Conservation (phyloP, 1,140 invertebrate genomes). For the Pararge aegeria region DNA sequence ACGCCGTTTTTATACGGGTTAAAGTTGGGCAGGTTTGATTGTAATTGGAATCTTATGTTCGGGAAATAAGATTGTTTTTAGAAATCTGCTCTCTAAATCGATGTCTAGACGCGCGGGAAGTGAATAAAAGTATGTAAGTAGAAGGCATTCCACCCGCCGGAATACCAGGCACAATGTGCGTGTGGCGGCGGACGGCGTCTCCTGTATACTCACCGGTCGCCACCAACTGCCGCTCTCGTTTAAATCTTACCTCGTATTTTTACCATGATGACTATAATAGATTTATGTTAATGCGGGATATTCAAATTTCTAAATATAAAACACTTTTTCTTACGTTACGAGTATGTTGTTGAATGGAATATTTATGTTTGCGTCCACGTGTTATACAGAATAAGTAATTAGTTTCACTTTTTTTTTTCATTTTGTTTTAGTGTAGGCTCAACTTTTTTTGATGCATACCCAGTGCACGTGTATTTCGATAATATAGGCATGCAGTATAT, state of each 20-base stretch:
- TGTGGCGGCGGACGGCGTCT: slow-evolving; percentile 31
- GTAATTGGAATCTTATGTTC: slow-evolving; percentile 56
- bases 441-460: no score
- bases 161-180: slow-evolving; percentile 47
- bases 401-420: slow-evolving; percentile 3
- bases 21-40: slow-evolving; percentile 37
- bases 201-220: slow-evolving; percentile 26
- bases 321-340: slow-evolving; percentile 26
- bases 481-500: no score
- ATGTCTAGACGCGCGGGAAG: slow-evolving; percentile 72
- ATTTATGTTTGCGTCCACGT: slow-evolving; percentile 28
- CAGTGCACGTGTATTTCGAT: no score
- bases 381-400: slow-evolving; percentile 26
- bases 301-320: slow-evolving; percentile 31
- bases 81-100: slow-evolving; percentile 30
- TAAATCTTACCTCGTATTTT: slow-evolving; percentile 30
- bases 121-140: slow-evolving; percentile 64
- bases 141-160: slow-evolving; percentile 55
- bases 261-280: slow-evolving; percentile 29
- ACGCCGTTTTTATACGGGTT: slow-evolving; percentile 70
- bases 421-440: slow-evolving; percentile 4
- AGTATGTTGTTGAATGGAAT: slow-evolving; percentile 31
- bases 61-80: slow-evolving; percentile 53
- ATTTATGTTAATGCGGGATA: slow-evolving; percentile 31
- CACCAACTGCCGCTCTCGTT: slow-evolving; percentile 31